phyloP scores from a whole-genome alignment of 2,888 invertebrate genomes.

The Cynaeus angustus region DNA sequence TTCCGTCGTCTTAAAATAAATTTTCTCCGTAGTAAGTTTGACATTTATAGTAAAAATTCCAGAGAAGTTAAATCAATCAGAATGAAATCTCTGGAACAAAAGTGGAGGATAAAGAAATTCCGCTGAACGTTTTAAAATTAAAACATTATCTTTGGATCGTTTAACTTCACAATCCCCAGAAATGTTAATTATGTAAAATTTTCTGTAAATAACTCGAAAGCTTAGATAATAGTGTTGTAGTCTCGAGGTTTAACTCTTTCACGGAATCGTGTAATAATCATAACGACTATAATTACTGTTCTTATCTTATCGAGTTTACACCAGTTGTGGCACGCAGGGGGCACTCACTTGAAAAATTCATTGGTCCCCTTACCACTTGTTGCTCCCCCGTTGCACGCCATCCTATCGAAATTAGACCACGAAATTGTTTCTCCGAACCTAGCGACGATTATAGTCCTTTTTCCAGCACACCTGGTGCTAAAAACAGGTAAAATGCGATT shows the following conservation, averaged over 20 bases:
- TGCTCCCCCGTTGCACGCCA: slow-evolving; percentile 34
- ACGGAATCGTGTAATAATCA: slow-evolving; percentile 40
- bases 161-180: slow-evolving; percentile 7
- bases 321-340: slow-evolving; percentile 35
- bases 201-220: slow-evolving; percentile 34
- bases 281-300: slow-evolving; percentile 39
- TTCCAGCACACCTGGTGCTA: slow-evolving; percentile 37
- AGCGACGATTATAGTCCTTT: slow-evolving; percentile 15
- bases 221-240: slow-evolving; percentile 34
- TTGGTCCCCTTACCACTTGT: slow-evolving; percentile 24
- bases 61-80: background rate
- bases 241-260: slow-evolving; percentile 39
- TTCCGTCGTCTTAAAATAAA: too few species aligned
- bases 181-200: slow-evolving; percentile 32
- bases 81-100: background rate
- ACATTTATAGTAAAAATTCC: too few species aligned
- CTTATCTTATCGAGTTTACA: slow-evolving; percentile 43
- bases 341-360: slow-evolving; percentile 33
- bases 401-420: slow-evolving; percentile 35
- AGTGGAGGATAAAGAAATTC: background rate
- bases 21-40: too few species aligned
- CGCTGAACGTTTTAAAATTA: background rate
- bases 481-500: slow-evolving; percentile 37
- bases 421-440: slow-evolving; percentile 31
- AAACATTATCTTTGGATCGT: slow-evolving; percentile 1